Evolutionary conservation across 2,797 vertebrate genomes (phyloP).

Genomic region (Crypturellus tataupa): DNA sequence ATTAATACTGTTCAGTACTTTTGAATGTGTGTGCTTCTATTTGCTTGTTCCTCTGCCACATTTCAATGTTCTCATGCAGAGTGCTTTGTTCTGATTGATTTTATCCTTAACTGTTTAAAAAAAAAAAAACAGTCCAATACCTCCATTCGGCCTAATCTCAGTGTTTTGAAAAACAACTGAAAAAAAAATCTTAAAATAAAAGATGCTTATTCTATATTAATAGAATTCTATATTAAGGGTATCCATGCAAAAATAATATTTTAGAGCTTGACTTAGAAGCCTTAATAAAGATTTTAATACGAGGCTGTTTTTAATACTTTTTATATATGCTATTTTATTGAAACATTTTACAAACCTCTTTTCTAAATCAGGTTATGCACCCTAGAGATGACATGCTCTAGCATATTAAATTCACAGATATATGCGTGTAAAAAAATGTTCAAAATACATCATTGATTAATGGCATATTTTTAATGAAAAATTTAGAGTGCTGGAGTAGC

Average conservation of each 20-base stretch:
- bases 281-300: not conserved
- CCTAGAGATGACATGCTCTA: not conserved
- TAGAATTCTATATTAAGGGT: not conserved
- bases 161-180: not conserved
- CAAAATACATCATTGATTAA: not conserved
- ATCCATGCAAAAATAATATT: not conserved
- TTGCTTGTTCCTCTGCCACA: constrained; percentile 29
- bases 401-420: not conserved
- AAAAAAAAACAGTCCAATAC: not conserved
- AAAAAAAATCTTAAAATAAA: not conserved
- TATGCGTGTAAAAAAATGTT: not conserved
- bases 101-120: not conserved
- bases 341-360: not conserved
- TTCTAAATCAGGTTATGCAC: not conserved
- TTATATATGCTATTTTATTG: not conserved
- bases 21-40: not conserved
- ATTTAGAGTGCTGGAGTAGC: not conserved
- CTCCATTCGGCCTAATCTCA: not conserved
- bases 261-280: not conserved
- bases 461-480: constrained; percentile 20
- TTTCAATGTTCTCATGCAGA: not conserved
- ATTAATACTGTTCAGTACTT: not conserved
- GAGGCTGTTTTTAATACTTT: not conserved
- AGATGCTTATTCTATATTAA: not conserved
- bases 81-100: not conserved